Evolutionary conservation across 2,797 vertebrate genomes (phyloP).

Genomic region (Gobio occitaniae): DNA sequence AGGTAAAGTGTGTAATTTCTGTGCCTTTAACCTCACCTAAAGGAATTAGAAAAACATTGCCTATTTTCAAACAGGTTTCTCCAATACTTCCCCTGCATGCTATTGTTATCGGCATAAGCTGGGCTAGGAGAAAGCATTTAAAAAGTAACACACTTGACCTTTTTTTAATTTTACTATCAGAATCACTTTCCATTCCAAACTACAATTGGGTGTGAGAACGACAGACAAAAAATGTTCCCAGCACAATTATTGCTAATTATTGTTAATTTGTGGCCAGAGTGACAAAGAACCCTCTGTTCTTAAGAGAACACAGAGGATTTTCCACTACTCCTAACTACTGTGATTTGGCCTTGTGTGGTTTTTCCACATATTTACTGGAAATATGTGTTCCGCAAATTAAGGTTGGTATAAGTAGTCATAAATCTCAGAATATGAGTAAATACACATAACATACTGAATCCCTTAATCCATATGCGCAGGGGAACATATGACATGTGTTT

Average conservation of each 20-base stretch:
- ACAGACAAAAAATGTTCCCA: constrained; percentile 3
- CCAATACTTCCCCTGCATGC: background rate
- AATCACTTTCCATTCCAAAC: constrained; percentile 2
- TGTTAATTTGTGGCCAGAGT: constrained; percentile 15
- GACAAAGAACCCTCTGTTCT: constrained; percentile 32
- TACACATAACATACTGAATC: constrained; percentile 63
- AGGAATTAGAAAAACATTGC: background rate
- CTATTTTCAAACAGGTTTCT: background rate
- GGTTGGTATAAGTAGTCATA: constrained; percentile 51
- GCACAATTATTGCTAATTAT: background rate
- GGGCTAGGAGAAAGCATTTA: background rate
- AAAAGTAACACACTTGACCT: background rate
- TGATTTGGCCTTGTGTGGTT: constrained; percentile 23
- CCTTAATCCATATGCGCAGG: constrained; percentile 53
- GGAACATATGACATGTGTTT: constrained; percentile 49
- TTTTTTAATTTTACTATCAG: background rate
- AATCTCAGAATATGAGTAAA: constrained; percentile 50
- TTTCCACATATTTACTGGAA: constrained; percentile 35
- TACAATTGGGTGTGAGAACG: constrained; percentile 16
- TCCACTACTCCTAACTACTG: constrained; percentile 46
- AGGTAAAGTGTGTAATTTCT: constrained; percentile 3
- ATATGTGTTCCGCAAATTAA: constrained; percentile 64
- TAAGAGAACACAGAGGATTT: constrained; percentile 43
- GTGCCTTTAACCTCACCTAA: background rate
- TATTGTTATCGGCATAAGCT: background rate